phyloP scores from a whole-genome alignment of 2,113 vertebrate species.

The Drymodes brunneopygia region DNA sequence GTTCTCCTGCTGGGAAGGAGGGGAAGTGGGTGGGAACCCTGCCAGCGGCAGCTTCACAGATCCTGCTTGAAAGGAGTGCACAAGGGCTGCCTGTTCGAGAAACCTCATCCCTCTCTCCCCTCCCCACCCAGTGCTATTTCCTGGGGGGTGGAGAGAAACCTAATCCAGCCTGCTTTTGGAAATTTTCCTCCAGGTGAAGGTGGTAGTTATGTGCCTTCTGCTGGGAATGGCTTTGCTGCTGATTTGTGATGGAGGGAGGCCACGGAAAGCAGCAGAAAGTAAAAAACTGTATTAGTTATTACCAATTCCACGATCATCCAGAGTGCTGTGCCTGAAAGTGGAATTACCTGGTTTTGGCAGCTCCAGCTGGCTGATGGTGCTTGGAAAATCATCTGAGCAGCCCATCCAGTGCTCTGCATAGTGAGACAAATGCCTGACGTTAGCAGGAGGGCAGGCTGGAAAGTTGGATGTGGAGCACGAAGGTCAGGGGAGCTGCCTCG shows the following conservation, averaged over 20 bases:
- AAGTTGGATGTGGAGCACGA: background rate
- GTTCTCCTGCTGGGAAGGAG: background rate
- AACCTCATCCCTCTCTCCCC: background rate
- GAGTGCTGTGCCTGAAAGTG: background rate
- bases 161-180: background rate
- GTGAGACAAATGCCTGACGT: background rate
- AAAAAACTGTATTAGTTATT: background rate
- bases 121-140: background rate
- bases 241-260: background rate
- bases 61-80: background rate
- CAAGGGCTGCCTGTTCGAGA: background rate
- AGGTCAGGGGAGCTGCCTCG: background rate
- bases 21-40: background rate
- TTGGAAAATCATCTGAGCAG: background rate
- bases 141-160: background rate
- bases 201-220: fast-evolving
- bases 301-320: background rate
- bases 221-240: background rate
- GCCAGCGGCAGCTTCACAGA: background rate
- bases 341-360: background rate
- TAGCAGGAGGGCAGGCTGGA: background rate
- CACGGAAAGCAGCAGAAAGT: background rate
- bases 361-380: background rate
- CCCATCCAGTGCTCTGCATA: background rate
- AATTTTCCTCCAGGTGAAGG: background rate